Conservation (phyloP, 2,797 vertebrate genomes). For the Ispidina picta region DNA sequence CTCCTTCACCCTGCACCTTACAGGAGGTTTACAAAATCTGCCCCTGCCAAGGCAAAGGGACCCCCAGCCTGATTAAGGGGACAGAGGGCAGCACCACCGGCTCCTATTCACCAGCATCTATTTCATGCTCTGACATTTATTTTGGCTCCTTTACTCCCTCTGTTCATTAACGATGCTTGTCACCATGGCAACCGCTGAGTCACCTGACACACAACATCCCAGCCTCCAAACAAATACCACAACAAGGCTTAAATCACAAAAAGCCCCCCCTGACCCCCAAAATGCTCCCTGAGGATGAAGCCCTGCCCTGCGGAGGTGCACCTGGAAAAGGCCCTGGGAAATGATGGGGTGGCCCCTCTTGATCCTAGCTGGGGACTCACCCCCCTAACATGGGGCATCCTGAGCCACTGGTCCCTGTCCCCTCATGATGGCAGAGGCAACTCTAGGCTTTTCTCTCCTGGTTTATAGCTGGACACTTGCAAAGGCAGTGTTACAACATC, state of each 20-base stretch:
- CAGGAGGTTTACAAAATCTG: not conserved
- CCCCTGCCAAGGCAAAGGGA: not conserved
- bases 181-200: constrained; percentile 60
- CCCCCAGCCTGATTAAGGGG: too few species aligned
- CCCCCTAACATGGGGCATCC: not conserved
- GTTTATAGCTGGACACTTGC: not conserved
- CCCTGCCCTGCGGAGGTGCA: accelerated
- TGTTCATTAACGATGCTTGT: constrained; percentile 72
- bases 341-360: not conserved
- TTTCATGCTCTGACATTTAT: constrained; percentile 71
- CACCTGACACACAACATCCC: constrained; percentile 68
- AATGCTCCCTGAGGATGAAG: not conserved
- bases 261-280: not conserved
- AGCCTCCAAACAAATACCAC: constrained; percentile 40
- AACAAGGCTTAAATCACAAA: not conserved
- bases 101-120: not conserved
- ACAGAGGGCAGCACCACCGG: not conserved
- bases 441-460: accelerated
- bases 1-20: not conserved
- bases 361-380: not conserved
- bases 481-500: accelerated
- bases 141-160: constrained; percentile 65
- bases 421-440: accelerated
- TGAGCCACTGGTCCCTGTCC: accelerated
- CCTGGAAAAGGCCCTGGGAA: not conserved